A percentile compares a stretch with the other conserved stretches of the same genome.
Evolutionary conservation across 2,797 vertebrate genomes (phyloP).

Genomic region (Premnoplex brunnescens): DNA sequence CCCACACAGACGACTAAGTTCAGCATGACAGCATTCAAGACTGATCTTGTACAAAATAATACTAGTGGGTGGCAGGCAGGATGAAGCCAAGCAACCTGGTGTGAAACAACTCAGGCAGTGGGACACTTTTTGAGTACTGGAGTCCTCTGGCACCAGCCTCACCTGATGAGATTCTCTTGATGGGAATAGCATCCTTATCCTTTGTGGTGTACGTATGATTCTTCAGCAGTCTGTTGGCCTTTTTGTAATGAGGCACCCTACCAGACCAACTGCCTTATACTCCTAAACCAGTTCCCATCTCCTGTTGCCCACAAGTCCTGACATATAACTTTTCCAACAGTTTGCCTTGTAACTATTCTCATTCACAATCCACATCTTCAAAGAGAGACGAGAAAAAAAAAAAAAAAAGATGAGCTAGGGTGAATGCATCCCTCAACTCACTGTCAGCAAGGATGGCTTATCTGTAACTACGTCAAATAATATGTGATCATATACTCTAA

Average conservation of each 20-base stretch:
- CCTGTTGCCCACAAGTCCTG: neutral
- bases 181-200: neutral
- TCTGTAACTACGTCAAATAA: conserved; percentile 40
- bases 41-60: neutral
- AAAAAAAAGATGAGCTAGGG: neutral
- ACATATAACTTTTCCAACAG: neutral
- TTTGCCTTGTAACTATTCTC: neutral
- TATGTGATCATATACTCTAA: neutral
- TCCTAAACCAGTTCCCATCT: neutral
- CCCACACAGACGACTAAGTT: neutral
- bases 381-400: neutral
- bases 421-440: neutral
- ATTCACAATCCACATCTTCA: neutral
- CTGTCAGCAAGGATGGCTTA: neutral
- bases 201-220: rapidly evolving
- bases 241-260: neutral
- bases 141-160: neutral
- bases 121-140: neutral
- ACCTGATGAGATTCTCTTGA: neutral
- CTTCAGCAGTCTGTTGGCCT: neutral
- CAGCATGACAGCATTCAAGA: neutral
- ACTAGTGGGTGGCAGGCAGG: neutral
- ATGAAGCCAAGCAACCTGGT: neutral
- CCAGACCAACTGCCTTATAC: neutral
- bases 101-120: neutral